Percentiles rank a stretch among this genome's conserved stretches.
These are phyloP conservation scores for Hedychridium roseum DNA, from an alignment of 2,888 invertebrate genomes.

Conservation along the genomic window DNA sequence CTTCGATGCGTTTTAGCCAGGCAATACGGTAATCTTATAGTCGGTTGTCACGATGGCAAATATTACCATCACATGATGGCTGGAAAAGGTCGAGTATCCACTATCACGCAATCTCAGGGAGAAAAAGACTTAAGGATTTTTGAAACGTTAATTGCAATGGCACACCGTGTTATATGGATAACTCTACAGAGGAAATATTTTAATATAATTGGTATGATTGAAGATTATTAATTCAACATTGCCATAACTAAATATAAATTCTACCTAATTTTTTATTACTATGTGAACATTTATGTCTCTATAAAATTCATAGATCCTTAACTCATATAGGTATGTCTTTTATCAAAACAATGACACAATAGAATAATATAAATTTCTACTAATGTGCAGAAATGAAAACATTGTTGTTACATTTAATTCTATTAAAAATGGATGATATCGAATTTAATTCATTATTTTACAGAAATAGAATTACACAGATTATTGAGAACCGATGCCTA, in stretches of 20 bases:
- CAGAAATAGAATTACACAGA: slow-evolving; percentile 72
- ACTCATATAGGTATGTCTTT: not conserved
- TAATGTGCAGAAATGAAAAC: slow-evolving; percentile 3
- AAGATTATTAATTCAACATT: not conserved
- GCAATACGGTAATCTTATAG: slow-evolving; percentile 70
- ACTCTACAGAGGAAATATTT: slow-evolving; percentile 70
- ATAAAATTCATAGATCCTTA: too few species aligned
- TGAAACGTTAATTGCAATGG: slow-evolving; percentile 69
- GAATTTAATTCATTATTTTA: too few species aligned
- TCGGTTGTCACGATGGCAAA: slow-evolving; percentile 59
- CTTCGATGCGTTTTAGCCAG: slow-evolving; percentile 70
- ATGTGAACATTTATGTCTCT: too few species aligned
- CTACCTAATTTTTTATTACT: not conserved
- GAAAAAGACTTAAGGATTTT: slow-evolving; percentile 72
- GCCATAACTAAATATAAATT: not conserved
- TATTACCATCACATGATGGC: slow-evolving; percentile 69
- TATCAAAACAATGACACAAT: not conserved
- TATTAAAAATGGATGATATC: not conserved
- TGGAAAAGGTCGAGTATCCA: slow-evolving; percentile 59
- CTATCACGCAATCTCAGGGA: slow-evolving; percentile 67
- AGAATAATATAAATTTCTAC: not conserved
- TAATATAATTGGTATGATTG: slow-evolving; percentile 68
- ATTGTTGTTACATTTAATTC: not conserved
- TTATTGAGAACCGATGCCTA: slow-evolving; percentile 71
- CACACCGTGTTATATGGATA: slow-evolving; percentile 72